Evolutionary conservation across 2,797 vertebrate genomes (phyloP).

Genomic region (Crocodylus rhombifer): DNA sequence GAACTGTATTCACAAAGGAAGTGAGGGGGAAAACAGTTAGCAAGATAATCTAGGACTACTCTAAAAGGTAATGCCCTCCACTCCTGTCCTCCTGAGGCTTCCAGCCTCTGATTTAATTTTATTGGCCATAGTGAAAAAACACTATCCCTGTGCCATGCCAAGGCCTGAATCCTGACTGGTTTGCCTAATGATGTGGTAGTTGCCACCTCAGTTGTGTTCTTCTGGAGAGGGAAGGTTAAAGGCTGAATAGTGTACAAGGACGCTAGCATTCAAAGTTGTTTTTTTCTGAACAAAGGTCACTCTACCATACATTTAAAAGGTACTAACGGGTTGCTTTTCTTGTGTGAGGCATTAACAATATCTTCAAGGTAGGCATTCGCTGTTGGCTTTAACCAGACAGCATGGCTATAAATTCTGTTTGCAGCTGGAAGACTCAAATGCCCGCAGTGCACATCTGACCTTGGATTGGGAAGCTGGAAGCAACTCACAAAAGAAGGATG

Average conservation of each 20-base stretch:
- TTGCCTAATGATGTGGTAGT: background rate
- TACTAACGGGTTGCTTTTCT: background rate
- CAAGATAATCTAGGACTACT: background rate
- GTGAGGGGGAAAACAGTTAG: background rate
- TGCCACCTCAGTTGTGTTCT: background rate
- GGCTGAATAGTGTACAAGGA: background rate
- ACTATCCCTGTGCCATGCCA: background rate
- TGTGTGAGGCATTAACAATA: background rate
- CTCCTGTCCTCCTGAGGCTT: background rate
- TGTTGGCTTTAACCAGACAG: background rate
- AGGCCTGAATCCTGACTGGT: background rate
- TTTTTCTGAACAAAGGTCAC: slow-evolving; percentile 7
- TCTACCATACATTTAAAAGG: background rate
- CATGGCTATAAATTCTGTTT: background rate
- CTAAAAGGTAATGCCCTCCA: background rate
- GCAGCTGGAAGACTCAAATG: background rate
- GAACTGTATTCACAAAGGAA: background rate
- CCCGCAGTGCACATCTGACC: background rate
- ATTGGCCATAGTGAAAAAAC: background rate
- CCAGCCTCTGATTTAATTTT: background rate
- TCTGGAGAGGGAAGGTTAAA: background rate
- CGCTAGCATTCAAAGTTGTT: background rate
- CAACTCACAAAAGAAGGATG: background rate
- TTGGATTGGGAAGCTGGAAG: background rate
- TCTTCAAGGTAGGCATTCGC: background rate